Conservation (phyloP, 2,888 invertebrate genomes). For the Andrena praecox region DNA sequence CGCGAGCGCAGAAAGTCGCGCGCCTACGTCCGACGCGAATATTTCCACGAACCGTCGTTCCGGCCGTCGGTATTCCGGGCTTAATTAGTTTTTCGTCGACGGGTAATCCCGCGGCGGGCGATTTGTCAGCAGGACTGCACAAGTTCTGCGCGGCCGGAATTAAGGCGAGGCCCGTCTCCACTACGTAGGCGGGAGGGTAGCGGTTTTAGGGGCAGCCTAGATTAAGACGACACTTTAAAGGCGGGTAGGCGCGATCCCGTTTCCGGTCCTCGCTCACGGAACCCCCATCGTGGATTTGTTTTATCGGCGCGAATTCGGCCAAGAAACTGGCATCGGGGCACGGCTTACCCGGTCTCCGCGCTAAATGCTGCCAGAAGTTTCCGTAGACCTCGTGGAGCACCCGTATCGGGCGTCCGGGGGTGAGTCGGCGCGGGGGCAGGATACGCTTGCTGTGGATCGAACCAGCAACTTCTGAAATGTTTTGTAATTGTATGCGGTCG, state of each 20-base stretch:
- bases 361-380: constrained; percentile 30
- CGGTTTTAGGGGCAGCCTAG: constrained; percentile 53
- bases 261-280: constrained; percentile 60
- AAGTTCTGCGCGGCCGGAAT: constrained; percentile 69
- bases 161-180: constrained; percentile 42
- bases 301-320: constrained; percentile 62
- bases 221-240: constrained; percentile 79
- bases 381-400: neutral
- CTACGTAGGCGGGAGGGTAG: neutral
- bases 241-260: constrained; percentile 54
- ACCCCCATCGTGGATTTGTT: constrained; percentile 65
- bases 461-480: constrained; percentile 36
- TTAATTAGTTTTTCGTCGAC: constrained; percentile 80
- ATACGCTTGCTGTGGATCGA: constrained; percentile 20
- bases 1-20: constrained; percentile 18
- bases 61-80: constrained; percentile 57
- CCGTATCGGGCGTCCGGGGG: neutral
- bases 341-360: neutral
- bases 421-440: neutral
- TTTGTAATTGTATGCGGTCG: constrained; percentile 40
- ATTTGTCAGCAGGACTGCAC: constrained; percentile 65
- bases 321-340: constrained; percentile 60
- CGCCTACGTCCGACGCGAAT: constrained; percentile 36
- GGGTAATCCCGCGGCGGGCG: constrained; percentile 72
- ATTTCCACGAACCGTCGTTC: constrained; percentile 44